phyloP scores from a whole-genome alignment of 2,888 invertebrate genomes.

The Imbricaverruca yamaguchii region DNA sequence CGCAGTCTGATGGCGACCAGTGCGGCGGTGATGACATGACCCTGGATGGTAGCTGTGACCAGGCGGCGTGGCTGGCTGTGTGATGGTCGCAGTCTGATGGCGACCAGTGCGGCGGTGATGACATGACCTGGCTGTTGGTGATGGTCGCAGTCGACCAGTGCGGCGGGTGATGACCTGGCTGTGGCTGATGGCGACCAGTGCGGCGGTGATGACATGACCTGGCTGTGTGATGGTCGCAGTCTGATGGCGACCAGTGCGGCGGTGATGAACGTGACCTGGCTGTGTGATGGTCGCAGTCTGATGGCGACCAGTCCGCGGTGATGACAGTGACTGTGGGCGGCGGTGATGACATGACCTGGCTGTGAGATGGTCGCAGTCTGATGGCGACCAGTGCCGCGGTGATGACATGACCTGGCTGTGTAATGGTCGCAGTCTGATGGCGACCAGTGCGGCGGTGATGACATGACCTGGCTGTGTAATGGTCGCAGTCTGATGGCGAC shows the following conservation, averaged over 20 bases:
- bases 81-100: constrained; percentile 66
- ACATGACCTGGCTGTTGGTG: too few relatives aligned
- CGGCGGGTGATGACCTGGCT: too few relatives aligned
- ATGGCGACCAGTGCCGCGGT: constrained; percentile 98
- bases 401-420: too few relatives aligned
- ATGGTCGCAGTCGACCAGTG: constrained; percentile 54
- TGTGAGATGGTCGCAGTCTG: constrained; percentile 53
- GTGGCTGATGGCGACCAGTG: constrained; percentile 98
- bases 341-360: too few relatives aligned
- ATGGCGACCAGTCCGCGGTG: constrained; percentile 96
- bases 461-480: too few relatives aligned
- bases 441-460: constrained; percentile 80
- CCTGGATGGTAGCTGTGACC: too few relatives aligned
- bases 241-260: constrained; percentile 98
- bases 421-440: constrained; percentile 66
- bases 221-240: constrained; percentile 46
- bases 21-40: constrained; percentile 54
- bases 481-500: constrained; percentile 83
- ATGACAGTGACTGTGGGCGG: constrained; percentile 44
- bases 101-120: constrained; percentile 80
- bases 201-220: constrained; percentile 49
- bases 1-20: constrained; percentile 93
- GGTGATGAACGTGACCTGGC: neutral
- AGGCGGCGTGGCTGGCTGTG: too few relatives aligned
- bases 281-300: constrained; percentile 53